Evolutionary conservation across 2,113 vertebrate species (phyloP).

Genomic region (Aspidoscelis tigris): DNA sequence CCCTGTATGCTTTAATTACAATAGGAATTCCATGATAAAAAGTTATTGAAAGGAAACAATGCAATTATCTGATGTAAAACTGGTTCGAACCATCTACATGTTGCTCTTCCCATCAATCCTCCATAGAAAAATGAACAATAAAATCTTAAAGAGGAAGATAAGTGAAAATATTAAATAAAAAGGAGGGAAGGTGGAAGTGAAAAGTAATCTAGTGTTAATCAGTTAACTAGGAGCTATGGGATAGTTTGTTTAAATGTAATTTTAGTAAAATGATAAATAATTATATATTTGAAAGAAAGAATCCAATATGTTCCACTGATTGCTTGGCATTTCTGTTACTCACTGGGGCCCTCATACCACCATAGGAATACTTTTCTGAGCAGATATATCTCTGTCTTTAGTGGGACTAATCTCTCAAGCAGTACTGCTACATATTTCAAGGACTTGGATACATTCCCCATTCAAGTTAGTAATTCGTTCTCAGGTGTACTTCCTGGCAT

Average conservation of each 20-base stretch:
- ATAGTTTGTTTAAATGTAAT: constrained; percentile 48
- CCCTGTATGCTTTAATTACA: constrained; percentile 41
- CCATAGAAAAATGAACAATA: constrained; percentile 23
- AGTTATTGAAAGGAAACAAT: constrained; percentile 43
- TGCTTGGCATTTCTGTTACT: constrained; percentile 28
- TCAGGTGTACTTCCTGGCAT: neutral
- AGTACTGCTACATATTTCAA: neutral
- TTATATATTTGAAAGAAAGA: constrained; percentile 37
- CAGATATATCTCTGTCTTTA: neutral
- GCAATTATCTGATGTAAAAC: constrained; percentile 32
- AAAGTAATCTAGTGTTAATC: constrained; percentile 28
- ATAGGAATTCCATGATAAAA: constrained; percentile 35
- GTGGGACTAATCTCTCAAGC: neutral
- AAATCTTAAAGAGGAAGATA: constrained; percentile 13
- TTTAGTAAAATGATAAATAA: constrained; percentile 46
- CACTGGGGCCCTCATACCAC: constrained; percentile 9
- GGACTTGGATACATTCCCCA: neutral
- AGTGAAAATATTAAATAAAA: constrained; percentile 19
- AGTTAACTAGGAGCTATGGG: constrained; percentile 24
- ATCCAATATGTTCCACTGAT: constrained; percentile 42
- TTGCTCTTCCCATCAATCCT: constrained; percentile 5
- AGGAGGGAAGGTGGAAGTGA: neutral
- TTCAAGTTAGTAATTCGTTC: neutral
- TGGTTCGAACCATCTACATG: constrained; percentile 24
- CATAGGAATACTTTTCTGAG: constrained; percentile 44